These are phyloP conservation scores for Alces alces DNA, from an alignment of 2,113 vertebrate species.

Conservation along the genomic window DNA sequence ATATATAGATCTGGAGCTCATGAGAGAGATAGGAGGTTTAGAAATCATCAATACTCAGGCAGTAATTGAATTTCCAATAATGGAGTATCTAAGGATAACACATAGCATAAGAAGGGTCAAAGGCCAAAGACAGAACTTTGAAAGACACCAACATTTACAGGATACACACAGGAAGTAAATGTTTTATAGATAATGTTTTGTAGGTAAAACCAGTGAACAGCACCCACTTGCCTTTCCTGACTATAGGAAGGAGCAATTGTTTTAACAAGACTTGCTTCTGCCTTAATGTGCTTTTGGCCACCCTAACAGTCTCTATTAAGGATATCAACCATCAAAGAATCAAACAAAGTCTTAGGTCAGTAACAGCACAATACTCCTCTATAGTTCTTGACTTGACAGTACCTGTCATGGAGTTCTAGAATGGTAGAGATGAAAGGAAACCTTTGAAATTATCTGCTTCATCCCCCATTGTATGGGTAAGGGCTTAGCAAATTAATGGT, in stretches of 20 bases:
- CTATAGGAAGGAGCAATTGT: neutral
- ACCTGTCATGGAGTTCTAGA: neutral
- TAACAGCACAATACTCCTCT: neutral
- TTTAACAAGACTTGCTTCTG: neutral
- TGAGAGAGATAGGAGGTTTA: neutral
- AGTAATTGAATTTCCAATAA: neutral
- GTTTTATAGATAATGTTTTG: neutral
- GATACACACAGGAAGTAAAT: neutral
- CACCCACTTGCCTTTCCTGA: neutral
- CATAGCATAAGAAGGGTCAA: neutral
- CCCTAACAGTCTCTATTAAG: neutral
- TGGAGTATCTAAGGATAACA: neutral
- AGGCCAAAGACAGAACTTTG: neutral
- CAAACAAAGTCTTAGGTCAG: neutral
- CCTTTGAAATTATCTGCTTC: neutral
- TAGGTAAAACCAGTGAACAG: neutral
- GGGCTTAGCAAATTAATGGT: neutral
- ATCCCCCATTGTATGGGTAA: neutral
- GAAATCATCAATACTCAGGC: neutral
- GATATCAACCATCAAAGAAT: neutral
- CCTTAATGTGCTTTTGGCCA: neutral
- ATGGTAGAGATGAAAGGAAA: neutral
- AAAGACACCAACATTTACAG: neutral
- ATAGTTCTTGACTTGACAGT: neutral
- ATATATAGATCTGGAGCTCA: neutral